Percentiles rank a stretch among this genome's conserved stretches.
Evolutionary conservation across 2,797 vertebrate genomes (phyloP).

Genomic region (Enoplosus armatus): DNA sequence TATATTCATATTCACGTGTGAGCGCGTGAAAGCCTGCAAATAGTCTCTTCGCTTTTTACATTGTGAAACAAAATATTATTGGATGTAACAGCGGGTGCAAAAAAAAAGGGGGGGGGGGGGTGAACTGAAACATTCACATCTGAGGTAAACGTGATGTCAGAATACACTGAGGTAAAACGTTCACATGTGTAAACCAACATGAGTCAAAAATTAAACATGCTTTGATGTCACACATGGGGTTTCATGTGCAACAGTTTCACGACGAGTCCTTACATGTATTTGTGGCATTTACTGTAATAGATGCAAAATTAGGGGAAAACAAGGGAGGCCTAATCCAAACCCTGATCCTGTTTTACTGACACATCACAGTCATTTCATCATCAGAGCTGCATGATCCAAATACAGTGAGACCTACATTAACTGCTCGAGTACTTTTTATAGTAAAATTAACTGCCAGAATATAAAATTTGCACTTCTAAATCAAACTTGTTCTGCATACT

Average conservation of each 20-base stretch:
- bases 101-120: no score
- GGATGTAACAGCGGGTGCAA: background rate
- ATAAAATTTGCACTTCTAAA: slow-evolving; percentile 41
- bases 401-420: slow-evolving; percentile 11
- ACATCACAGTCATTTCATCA: slow-evolving; percentile 10
- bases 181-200: slow-evolving; percentile 22
- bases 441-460: slow-evolving; percentile 27
- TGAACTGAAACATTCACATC: slow-evolving; percentile 10
- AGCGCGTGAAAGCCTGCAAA: background rate
- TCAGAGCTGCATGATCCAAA: slow-evolving; percentile 8
- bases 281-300: background rate
- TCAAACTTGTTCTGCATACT: slow-evolving; percentile 16
- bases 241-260: background rate
- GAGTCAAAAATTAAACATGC: background rate
- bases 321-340: background rate
- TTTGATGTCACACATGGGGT: background rate
- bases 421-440: slow-evolving; percentile 13
- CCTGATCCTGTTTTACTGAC: background rate
- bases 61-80: slow-evolving; percentile 9
- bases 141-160: slow-evolving; percentile 28
- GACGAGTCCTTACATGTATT: background rate
- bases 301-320: background rate
- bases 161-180: slow-evolving; percentile 32
- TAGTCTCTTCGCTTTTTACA: background rate
- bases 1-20: background rate